These are phyloP conservation scores for Cnemophilus loriae DNA, from an alignment of 2,113 vertebrate genomes.

Conservation along the genomic window DNA sequence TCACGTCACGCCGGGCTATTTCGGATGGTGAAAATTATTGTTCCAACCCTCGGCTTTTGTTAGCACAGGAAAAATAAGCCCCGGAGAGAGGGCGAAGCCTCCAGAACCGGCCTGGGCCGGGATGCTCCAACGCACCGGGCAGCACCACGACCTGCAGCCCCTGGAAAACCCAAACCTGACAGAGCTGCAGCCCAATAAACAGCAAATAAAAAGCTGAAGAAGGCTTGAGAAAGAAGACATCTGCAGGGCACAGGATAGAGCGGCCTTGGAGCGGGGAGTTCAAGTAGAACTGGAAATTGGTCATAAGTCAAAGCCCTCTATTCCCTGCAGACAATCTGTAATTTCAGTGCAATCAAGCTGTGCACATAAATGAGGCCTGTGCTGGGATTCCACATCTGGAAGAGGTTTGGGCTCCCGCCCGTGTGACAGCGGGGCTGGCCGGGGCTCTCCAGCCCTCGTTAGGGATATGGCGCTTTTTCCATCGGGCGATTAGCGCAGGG, in stretches of 20 bases:
- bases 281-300: slow-evolving; percentile 63
- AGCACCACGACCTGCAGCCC: neutral
- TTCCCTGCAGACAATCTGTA: slow-evolving; percentile 63
- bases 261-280: neutral
- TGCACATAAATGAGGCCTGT: slow-evolving; percentile 58
- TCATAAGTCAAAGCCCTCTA: slow-evolving; percentile 58
- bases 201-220: neutral
- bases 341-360: slow-evolving; percentile 65
- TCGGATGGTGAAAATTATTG: slow-evolving; percentile 43
- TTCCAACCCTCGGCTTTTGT: slow-evolving; percentile 31
- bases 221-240: neutral
- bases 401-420: slow-evolving; percentile 61
- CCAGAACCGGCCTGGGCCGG: accelerated
- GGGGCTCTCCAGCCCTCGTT: neutral
- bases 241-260: neutral
- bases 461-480: slow-evolving; percentile 33
- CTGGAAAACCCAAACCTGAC: neutral
- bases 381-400: slow-evolving; percentile 69
- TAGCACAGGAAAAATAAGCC: slow-evolving; percentile 43
- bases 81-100: neutral
- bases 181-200: neutral
- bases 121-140: accelerated
- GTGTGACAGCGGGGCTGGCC: slow-evolving; percentile 49
- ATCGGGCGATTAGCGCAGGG: slow-evolving; percentile 13
- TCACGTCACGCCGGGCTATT: neutral